These are phyloP conservation scores for Anastrepha ludens DNA, from an alignment of 1,140 invertebrate species.

Conservation along the genomic window DNA sequence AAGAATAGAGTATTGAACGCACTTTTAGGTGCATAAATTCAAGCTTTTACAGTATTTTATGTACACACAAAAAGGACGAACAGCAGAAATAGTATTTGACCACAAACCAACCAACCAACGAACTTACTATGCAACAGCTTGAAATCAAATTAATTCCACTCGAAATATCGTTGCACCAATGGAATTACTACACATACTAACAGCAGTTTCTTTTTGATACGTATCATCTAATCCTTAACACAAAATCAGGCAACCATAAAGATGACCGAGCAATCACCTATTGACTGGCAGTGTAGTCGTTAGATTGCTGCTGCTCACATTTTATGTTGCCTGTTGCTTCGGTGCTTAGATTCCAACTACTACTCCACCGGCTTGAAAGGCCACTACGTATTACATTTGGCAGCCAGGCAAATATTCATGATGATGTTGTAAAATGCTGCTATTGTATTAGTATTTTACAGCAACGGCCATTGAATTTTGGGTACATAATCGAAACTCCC, in stretches of 20 bases:
- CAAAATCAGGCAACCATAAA: constrained; percentile 12
- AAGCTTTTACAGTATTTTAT: no score
- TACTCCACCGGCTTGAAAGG: not conserved
- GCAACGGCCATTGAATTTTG: no score
- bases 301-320: not conserved
- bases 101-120: not conserved
- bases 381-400: not conserved
- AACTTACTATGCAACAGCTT: not conserved
- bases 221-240: constrained; percentile 22
- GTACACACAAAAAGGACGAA: no score
- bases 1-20: no score
- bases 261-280: constrained; percentile 22
- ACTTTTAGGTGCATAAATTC: no score
- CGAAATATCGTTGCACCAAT: not conserved
- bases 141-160: constrained; percentile 14
- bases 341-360: not conserved
- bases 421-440: not conserved
- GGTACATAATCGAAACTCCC: no score
- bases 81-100: no score
- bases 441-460: not conserved
- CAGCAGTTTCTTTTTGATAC: not conserved
- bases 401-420: not conserved
- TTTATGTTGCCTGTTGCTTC: not conserved
- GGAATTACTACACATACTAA: not conserved
- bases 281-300: not conserved